Evolutionary conservation across 2,797 vertebrate genomes (phyloP).

Genomic region (Distichodus sexfasciatus): DNA sequence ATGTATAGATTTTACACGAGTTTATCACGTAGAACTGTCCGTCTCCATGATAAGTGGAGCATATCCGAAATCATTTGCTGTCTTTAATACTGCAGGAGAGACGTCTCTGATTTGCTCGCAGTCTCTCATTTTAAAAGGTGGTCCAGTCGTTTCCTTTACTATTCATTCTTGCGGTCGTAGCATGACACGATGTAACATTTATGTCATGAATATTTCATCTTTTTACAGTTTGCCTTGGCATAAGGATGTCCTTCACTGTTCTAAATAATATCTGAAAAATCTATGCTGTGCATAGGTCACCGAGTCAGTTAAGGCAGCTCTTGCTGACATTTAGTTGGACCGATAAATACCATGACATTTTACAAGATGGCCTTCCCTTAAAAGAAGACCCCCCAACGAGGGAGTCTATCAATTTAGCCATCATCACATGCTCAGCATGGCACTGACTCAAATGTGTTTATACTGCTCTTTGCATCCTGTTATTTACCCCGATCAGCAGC

Average conservation of each 20-base stretch:
- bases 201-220: slow-evolving; percentile 23
- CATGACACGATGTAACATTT: slow-evolving; percentile 34
- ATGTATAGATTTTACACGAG: slow-evolving; percentile 17
- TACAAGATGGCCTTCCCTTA: slow-evolving; percentile 54
- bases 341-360: slow-evolving; percentile 60
- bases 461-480: slow-evolving; percentile 39
- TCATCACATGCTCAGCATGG: slow-evolving; percentile 48
- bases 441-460: slow-evolving; percentile 50
- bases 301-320: slow-evolving; percentile 49
- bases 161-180: slow-evolving; percentile 15
- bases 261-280: slow-evolving; percentile 52
- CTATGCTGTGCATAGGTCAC: slow-evolving; percentile 51
- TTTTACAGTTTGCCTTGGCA: slow-evolving; percentile 33
- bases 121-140: slow-evolving; percentile 14
- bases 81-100: neutral
- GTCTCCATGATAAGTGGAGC: slow-evolving; percentile 5
- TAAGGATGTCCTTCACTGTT: slow-evolving; percentile 33
- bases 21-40: slow-evolving; percentile 19
- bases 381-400: slow-evolving; percentile 52
- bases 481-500: slow-evolving; percentile 44
- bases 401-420: slow-evolving; percentile 49
- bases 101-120: neutral
- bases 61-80: slow-evolving; percentile 6
- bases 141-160: slow-evolving; percentile 6
- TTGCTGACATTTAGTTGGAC: slow-evolving; percentile 55